Percentiles rank a stretch among this genome's conserved stretches.
These are phyloP conservation scores for Hoplostethus atlanticus DNA, from an alignment of 2,797 vertebrate genomes.

Conservation along the genomic window DNA sequence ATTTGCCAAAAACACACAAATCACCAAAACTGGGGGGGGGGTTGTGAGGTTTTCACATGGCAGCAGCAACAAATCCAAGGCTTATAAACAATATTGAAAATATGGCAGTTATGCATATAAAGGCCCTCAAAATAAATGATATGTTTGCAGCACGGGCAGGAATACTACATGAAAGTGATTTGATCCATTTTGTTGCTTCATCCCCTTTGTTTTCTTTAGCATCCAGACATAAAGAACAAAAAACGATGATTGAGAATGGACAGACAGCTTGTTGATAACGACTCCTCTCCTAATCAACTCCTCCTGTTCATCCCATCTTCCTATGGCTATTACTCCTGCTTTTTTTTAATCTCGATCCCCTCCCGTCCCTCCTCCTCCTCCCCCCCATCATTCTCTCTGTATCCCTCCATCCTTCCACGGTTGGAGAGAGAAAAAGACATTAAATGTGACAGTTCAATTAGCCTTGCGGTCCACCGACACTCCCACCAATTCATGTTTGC, in stretches of 20 bases:
- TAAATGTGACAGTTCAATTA: conserved; percentile 83
- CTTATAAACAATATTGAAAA: conserved; percentile 1
- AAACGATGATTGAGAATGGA: conserved; percentile 19
- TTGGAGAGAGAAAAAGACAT: conserved; percentile 29
- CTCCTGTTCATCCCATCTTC: conserved; percentile 25
- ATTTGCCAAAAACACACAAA: too few species aligned
- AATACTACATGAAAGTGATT: background rate
- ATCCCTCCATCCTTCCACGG: conserved; percentile 40
- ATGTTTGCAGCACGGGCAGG: background rate
- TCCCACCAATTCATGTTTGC: conserved; percentile 75
- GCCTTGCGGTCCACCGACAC: conserved; percentile 67
- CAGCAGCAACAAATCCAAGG: too few species aligned
- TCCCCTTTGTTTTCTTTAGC: background rate
- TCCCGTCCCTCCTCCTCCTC: background rate
- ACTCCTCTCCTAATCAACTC: conserved; percentile 43
- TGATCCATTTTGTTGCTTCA: conserved; percentile 8
- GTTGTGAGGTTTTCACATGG: too few species aligned
- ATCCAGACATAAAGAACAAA: background rate
- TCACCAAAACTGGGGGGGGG: too few species aligned
- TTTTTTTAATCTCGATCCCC: background rate
- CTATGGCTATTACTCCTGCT: conserved; percentile 10
- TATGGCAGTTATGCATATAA: conserved; percentile 4
- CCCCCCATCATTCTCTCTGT: conserved; percentile 57
- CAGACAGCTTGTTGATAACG: conserved; percentile 42
- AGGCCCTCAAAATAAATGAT: background rate